A percentile compares a stretch with the other conserved stretches of the same genome.
Evolutionary conservation across 1,140 invertebrate genomes (phyloP).

Genomic region (Drosophila biarmipes): DNA sequence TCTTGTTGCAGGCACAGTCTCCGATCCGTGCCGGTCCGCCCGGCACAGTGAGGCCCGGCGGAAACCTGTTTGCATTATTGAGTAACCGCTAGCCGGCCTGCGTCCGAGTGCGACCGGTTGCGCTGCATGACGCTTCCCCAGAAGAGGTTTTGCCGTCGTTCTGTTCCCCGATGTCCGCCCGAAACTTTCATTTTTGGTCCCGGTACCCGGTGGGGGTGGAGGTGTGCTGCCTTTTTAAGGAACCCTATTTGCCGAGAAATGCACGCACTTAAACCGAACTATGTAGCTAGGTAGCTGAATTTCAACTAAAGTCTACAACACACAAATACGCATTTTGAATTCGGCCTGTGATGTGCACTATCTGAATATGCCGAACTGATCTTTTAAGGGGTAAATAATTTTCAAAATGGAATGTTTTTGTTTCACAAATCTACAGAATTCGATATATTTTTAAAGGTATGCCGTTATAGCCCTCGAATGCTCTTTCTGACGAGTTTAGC

Average conservation of each 20-base stretch:
- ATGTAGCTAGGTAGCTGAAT: background rate
- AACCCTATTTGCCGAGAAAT: background rate
- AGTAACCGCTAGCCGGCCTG: slow-evolving; percentile 59
- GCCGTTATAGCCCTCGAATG: too few relatives aligned
- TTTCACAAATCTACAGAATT: too few relatives aligned
- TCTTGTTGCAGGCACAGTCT: slow-evolving; percentile 42
- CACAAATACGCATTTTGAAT: too few relatives aligned
- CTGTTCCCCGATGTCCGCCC: slow-evolving; percentile 39
- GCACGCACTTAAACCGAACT: background rate
- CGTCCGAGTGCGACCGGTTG: slow-evolving; percentile 52
- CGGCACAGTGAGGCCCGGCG: slow-evolving; percentile 30
- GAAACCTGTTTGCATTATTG: slow-evolving; percentile 80
- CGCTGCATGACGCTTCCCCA: slow-evolving; percentile 57
- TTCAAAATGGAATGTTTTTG: too few relatives aligned
- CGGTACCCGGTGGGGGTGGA: background rate
- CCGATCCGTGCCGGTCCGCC: background rate
- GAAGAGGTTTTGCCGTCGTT: slow-evolving; percentile 37
- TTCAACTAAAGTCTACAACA: too few relatives aligned
- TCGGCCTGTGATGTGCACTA: too few relatives aligned
- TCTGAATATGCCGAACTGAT: too few relatives aligned
- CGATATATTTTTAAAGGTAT: background rate
- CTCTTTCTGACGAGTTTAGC: too few relatives aligned
- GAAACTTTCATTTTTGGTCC: slow-evolving; percentile 78
- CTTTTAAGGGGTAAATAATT: too few relatives aligned
- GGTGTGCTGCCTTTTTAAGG: background rate